Evolutionary conservation across 2,113 vertebrate species (phyloP).

Genomic region (Paramormyrops kingsleyae): DNA sequence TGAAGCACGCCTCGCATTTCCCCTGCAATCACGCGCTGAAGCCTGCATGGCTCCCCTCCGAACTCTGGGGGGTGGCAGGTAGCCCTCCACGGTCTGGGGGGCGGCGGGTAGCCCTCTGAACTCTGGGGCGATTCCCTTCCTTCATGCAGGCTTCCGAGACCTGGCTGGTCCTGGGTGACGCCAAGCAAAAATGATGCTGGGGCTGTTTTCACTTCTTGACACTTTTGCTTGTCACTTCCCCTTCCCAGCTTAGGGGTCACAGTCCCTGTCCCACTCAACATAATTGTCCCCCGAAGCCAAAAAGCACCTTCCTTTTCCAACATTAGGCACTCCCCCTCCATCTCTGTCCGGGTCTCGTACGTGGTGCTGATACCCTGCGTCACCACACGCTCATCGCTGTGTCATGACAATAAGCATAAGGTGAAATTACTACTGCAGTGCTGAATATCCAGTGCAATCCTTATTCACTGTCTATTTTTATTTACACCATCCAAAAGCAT

Average conservation of each 20-base stretch:
- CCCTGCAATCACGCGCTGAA: background rate
- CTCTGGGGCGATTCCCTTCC: background rate
- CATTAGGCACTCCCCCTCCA: constrained; percentile 62
- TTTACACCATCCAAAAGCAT: background rate
- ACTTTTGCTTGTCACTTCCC: constrained; percentile 53
- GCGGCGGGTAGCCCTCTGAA: background rate
- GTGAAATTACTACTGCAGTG: background rate
- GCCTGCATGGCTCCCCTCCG: background rate
- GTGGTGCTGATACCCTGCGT: constrained; percentile 40
- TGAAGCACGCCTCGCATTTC: background rate
- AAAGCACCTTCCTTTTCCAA: constrained; percentile 35
- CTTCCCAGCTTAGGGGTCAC: constrained; percentile 56
- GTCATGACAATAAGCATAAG: background rate
- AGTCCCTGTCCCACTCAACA: constrained; percentile 67
- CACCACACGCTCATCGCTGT: constrained; percentile 46
- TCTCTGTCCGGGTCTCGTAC: constrained; percentile 51
- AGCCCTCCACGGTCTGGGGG: background rate
- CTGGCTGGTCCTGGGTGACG: constrained; percentile 48
- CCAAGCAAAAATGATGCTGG: constrained; percentile 62
- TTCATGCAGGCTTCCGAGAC: background rate
- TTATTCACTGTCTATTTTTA: background rate
- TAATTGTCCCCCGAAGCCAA: constrained; percentile 54
- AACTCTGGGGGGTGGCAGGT: background rate
- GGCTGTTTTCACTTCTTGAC: constrained; percentile 64
- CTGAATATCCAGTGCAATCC: background rate